Evolutionary conservation across 2,113 vertebrate species (phyloP), one percentile per base, ranked within the genome.

Genomic region (Lepidothrix coronata): DNA sequence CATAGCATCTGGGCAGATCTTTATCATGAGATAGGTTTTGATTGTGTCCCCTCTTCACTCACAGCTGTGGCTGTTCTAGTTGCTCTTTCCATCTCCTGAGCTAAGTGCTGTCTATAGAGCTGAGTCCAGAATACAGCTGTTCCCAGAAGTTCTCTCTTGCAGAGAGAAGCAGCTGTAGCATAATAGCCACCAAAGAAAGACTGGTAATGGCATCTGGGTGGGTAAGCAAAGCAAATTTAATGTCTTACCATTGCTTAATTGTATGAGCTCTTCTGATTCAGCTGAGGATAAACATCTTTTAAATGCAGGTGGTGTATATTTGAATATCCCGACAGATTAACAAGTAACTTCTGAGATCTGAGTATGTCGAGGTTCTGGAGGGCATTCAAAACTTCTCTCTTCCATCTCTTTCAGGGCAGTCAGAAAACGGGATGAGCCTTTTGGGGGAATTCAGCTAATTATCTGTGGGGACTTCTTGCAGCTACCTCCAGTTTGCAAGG

Each of bases 381-480:
- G 21, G 5, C 12, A 31, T 52, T 91, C 17, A 89, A 8, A 74
- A 21, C 5, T 41, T 80, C 14, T 68, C 33, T 75, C 33, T 74
- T 92, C 5, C 5, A 6, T 65, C 31, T 18, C 22, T 77, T 67
- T 51, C 93, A 99, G 99, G 96, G 98, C 97, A 1, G 96, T 99
- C 51, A 98, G 98, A 83, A 98, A 99, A 91, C 98, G 98, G 12
- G 97, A 98, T 7, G 98, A 99, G 81, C 99, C 99, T 9, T 99
- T 99, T 61, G 99, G 99, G 82, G 99, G 99, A 86, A 99, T 99
- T 94, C 99, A 99, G 95, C 98, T 99, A 61, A 99, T 99, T 17
- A 96, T 99, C 25, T 99, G 99, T 93, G 99, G 99, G 2, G 99
- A 99, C 91, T 99, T 99, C 93, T 98, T 99, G n/a, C 99, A 99